Evolutionary conservation across 2,113 vertebrate species (phyloP), one percentile per base, ranked within the genome.

Genomic region (Galemys pyrenaicus): DNA sequence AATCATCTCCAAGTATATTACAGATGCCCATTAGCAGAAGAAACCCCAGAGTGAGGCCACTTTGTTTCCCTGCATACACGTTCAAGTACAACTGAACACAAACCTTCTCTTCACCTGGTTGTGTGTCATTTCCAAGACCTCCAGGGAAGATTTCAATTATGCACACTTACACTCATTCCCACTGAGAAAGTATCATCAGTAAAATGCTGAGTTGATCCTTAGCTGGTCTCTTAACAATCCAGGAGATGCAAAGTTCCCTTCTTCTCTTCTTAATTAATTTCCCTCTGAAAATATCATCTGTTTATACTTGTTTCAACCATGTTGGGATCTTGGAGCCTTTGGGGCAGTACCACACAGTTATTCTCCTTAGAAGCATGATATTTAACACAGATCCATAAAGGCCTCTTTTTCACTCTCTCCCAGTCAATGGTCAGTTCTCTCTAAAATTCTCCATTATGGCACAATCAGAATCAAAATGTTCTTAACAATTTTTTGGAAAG

Each of bases 321-420:
- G 7, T 32, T 91, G 24, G 35, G 91, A 0, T 81, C 46, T 73
- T 73, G 56, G 68, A 74, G 22, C 56, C 13, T 85, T 91, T 62
- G 32, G 41, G 22, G 10, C 35, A 92, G 54, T 54, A 15, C 0
- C 37, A 78, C 54, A 22, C 22, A 6, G 81, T 95, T 90, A 70
- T 94, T 88, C 35, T 56, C 85, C 82, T 44, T 58, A 74, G 44
- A 22, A 79, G n/a, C 41, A 73, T 58, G 37, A 56, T 28, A 70
- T 91, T 83, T 82, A 74, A 89, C 51, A 77, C 8, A 60, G 16
- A 60, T 82, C 68, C 28, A 32, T 79, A 91, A 93, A 78, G 82
- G 5, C 24, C 85, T 82, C 44, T 28, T 51, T 91, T 95, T 68
- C 44, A 71, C 54, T 28, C 35, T 91, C 83, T 92, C n/a, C 15